phyloP scores from a whole-genome alignment of 2,888 invertebrate species.

The Noctua pronuba region DNA sequence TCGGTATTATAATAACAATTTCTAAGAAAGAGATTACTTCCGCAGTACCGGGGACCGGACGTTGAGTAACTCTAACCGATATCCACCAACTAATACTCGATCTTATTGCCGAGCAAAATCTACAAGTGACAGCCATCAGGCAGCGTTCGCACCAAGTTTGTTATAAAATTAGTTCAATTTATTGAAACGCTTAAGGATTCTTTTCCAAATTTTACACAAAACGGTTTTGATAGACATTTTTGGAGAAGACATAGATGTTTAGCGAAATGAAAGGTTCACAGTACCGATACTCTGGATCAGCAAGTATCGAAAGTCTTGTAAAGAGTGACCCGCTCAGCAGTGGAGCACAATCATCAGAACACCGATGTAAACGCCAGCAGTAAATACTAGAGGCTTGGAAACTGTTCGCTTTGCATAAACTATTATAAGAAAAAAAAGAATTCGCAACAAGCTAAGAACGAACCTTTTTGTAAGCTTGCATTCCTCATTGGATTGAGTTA shows the following conservation, averaged over 20 bases:
- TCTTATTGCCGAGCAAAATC: background rate
- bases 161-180: slow-evolving; percentile 8
- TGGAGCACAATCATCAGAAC: slow-evolving; percentile 27
- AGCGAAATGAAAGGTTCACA: background rate
- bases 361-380: slow-evolving; percentile 55
- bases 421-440: slow-evolving; percentile 35
- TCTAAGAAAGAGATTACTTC: slow-evolving; percentile 16
- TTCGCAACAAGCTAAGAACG: slow-evolving; percentile 46
- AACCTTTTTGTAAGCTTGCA: slow-evolving; percentile 25
- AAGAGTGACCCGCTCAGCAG: slow-evolving; percentile 44
- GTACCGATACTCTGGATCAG: background rate
- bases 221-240: slow-evolving; percentile 30
- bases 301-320: slow-evolving; percentile 27
- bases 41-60: background rate
- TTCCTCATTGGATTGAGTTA: slow-evolving; percentile 12
- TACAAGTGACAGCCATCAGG: slow-evolving; percentile 37
- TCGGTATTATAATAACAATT: slow-evolving; percentile 34
- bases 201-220: slow-evolving; percentile 37
- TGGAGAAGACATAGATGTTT: background rate
- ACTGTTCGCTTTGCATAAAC: slow-evolving; percentile 54
- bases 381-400: slow-evolving; percentile 33
- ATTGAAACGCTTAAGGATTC: slow-evolving; percentile 32
- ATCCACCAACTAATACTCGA: slow-evolving; percentile 30
- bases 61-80: background rate
- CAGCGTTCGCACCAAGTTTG: background rate